Evolutionary conservation across 1,140 invertebrate genomes (phyloP), one percentile per base, ranked within the genome.

Genomic region (Saccostrea cuccullata): DNA sequence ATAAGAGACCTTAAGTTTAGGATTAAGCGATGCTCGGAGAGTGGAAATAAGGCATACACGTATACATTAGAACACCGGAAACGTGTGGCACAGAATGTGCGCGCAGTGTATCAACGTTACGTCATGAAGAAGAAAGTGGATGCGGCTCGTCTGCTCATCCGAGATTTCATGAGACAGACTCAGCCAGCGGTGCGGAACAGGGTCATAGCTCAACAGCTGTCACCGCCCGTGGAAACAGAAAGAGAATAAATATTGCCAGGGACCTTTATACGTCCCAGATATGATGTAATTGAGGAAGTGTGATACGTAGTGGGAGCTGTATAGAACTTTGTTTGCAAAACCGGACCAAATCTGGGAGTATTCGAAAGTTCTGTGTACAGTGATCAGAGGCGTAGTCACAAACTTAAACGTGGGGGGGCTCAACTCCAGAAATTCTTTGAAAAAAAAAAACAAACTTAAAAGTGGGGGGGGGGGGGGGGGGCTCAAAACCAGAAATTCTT

Each of bases 51-150:
- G 13, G 70, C 70, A 4, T 77, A 77, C 70, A 77, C 36, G 30
- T 77, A 77, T 36, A 30, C 70, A 0, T 30, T 77, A 17, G 70
- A 77, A 30, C 70, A 30, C 11, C 23, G 70, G 70, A 77, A 77
- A 26, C 23, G 23, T 2, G 26, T 77, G 8, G 26, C 70, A 11
- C 70, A 77, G 70, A 77, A 77, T 36, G 70, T 77, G 23, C 70
- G 70, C 70, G 26, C 70, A 77, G 26, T 77, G 26, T 77, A 77
- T 77, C 70, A 77, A 26, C 70, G 70, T 77, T 77, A 77, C 70
- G 70, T 77, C 70, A 77, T 77, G 70, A 77, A 77, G 70, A 77
- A 77, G 26, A 77, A 77, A 77, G 70, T 30, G 70, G 70, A 77
- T 30, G 70, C 70, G 4, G 70, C 70, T 36, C 70, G 70, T 77